These are phyloP conservation scores for Spheniscus mendiculus DNA, from an alignment of 2,113 vertebrate species.

Conservation along the genomic window DNA sequence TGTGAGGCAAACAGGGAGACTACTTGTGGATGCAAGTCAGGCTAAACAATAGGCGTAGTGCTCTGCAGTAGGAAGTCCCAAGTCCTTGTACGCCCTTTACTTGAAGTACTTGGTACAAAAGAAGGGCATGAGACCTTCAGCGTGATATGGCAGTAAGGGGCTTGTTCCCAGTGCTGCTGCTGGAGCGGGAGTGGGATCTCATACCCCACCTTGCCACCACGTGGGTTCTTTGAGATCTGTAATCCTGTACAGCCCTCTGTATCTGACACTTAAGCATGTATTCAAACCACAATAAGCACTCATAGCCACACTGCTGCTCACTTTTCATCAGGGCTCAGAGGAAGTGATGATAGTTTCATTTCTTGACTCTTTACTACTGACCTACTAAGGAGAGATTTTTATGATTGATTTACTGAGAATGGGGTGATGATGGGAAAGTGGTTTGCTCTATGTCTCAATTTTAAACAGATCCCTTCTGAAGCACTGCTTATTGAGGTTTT, in stretches of 20 bases:
- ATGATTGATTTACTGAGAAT: background rate
- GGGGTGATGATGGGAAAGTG: background rate
- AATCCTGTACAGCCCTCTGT: background rate
- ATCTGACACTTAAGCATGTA: background rate
- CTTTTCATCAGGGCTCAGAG: background rate
- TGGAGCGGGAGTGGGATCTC: background rate
- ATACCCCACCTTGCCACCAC: background rate
- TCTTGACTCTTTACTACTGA: background rate
- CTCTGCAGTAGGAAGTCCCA: background rate
- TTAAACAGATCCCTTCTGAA: background rate
- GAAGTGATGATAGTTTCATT: background rate
- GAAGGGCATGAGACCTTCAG: background rate
- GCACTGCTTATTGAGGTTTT: background rate
- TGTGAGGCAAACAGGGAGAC: background rate
- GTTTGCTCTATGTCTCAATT: background rate
- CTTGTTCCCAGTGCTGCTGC: background rate
- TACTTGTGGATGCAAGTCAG: background rate
- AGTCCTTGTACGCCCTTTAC: background rate
- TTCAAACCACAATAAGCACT: background rate
- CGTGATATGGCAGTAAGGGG: fast-evolving
- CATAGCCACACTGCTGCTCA: background rate
- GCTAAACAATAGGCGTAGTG: background rate
- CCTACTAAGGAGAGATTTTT: background rate
- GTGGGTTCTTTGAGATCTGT: background rate
- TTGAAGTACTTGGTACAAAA: background rate